Conservation (phyloP, 2,113 vertebrate genomes). For the Prolemur simus region DNA sequence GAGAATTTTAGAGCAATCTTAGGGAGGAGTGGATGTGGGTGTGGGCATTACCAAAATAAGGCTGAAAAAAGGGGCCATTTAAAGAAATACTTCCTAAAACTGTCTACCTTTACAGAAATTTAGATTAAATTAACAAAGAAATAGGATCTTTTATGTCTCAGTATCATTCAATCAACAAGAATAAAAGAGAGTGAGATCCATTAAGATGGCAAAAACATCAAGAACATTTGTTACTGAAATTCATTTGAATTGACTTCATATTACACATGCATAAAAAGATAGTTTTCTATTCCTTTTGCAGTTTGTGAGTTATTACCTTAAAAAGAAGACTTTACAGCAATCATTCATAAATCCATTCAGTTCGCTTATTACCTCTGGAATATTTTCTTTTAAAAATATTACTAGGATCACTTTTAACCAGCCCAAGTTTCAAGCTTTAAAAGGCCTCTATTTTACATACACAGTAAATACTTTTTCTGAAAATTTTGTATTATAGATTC, state of each 20-base stretch:
- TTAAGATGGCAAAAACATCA: slow-evolving; percentile 68
- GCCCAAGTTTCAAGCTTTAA: slow-evolving; percentile 65
- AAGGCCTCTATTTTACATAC: slow-evolving; percentile 73
- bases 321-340: slow-evolving; percentile 57
- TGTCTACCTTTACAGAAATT: neutral
- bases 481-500: slow-evolving; percentile 73
- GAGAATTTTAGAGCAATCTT: neutral
- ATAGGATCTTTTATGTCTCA: neutral
- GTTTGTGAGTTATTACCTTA: slow-evolving; percentile 71
- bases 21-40: neutral
- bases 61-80: neutral
- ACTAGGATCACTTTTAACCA: slow-evolving; percentile 67
- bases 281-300: slow-evolving; percentile 54
- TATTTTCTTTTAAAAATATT: slow-evolving; percentile 76
- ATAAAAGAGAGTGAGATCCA: slow-evolving; percentile 46
- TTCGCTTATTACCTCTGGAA: slow-evolving; percentile 69
- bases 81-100: neutral
- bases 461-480: slow-evolving; percentile 73
- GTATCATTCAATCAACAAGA: slow-evolving; percentile 37
- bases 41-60: neutral
- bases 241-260: slow-evolving; percentile 73
- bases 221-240: slow-evolving; percentile 66
- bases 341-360: slow-evolving; percentile 70
- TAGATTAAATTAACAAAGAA: slow-evolving; percentile 43
- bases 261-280: slow-evolving; percentile 71